A percentile compares a stretch with the other conserved stretches of the same genome.
Evolutionary conservation across 23 tunicate genomes (phyloP).

Genomic region (Clavelina lepadiformis): DNA sequence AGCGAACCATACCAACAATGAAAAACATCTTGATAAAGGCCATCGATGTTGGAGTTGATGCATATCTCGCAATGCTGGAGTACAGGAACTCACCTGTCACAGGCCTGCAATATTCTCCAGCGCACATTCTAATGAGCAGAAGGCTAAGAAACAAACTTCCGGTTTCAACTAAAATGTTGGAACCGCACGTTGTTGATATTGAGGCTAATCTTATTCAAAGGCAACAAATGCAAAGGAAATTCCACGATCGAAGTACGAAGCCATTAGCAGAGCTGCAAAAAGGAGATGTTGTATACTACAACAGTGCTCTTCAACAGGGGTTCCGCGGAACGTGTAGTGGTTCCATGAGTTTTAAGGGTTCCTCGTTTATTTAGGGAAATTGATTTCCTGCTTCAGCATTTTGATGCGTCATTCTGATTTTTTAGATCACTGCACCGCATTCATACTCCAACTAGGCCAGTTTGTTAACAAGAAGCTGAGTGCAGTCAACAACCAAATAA

Average conservation of each 20-base stretch:
- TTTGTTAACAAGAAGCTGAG: slow-evolving; percentile 11
- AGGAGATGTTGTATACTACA: too few species aligned
- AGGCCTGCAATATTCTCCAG: slow-evolving; percentile 11
- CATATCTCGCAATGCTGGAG: slow-evolving; percentile 27
- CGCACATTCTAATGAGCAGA: slow-evolving; percentile 13
- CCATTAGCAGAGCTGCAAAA: background rate
- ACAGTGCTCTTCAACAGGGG: too few species aligned
- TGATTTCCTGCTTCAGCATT: slow-evolving; percentile 12
- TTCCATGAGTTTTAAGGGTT: slow-evolving; percentile 12
- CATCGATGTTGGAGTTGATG: slow-evolving; percentile 1
- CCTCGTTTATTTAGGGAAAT: slow-evolving; percentile 7
- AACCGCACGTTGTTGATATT: slow-evolving; percentile 10
- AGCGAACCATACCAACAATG: slow-evolving; percentile 26
- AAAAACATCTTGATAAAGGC: slow-evolving; percentile 27
- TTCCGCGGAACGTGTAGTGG: too few species aligned
- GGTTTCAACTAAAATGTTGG: background rate
- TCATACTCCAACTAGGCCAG: slow-evolving; percentile 15
- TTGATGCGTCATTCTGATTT: slow-evolving; percentile 12
- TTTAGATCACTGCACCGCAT: slow-evolving; percentile 2
- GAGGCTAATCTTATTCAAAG: background rate
- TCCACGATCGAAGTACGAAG: background rate
- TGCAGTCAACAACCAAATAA: slow-evolving; percentile 5
- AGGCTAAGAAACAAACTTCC: slow-evolving; percentile 9
- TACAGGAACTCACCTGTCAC: slow-evolving; percentile 10
- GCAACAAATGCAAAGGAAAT: background rate